Base-by-base conservation (phyloP, 2,888 invertebrate species). In the Chymomyza amoena region DNA sequence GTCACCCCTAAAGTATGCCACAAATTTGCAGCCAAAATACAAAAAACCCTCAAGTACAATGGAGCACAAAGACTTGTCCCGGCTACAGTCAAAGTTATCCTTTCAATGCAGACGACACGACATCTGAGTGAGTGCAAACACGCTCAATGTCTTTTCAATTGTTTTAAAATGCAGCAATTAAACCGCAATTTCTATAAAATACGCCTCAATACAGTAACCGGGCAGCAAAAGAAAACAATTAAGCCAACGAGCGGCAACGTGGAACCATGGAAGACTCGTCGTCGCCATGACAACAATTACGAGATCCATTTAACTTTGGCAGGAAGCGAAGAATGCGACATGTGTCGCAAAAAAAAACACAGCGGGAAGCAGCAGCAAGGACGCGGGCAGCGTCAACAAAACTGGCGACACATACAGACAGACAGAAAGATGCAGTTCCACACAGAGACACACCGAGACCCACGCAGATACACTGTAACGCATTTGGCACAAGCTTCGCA, bases 281-380 rank as follows among this genome's bases (percentile, higher is more conserved):
- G 57, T 25, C 20, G 18, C 75, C 79, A 77, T 77, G 83, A 80
- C 81, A 87, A 85, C 84, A 85, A 85, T 85, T 85, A 85, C 85
- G 85, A 84, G 88, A 85, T 85, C 88, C 85, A 85, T 88, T 85
- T 85, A 87, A 86, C 88, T 86, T 85, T 87, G 86, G 78, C 88
- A 85, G 86, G 79, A 84, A 78, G 77, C 81, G 81, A 82, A 72
- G 87, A 87, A 80, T 82, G 87, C 84, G 87, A 84, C 85, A 84
- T 84, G 87, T 87, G 84, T 84, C 83, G 83, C 87, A 78, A 85
- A 85, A 28, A 28, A 32, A 32, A 7, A 77, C 81, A 77, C 79
- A 85, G 83, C 83, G 68, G 87, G 77, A 68, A n/a, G 59, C 54
- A 57, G 36, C 57, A 32, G 57, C 57, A 50, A 18, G 10, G 20